Evolutionary conservation across 2,113 vertebrate species (phyloP).

Genomic region (Ptilorrhoa leucosticta): DNA sequence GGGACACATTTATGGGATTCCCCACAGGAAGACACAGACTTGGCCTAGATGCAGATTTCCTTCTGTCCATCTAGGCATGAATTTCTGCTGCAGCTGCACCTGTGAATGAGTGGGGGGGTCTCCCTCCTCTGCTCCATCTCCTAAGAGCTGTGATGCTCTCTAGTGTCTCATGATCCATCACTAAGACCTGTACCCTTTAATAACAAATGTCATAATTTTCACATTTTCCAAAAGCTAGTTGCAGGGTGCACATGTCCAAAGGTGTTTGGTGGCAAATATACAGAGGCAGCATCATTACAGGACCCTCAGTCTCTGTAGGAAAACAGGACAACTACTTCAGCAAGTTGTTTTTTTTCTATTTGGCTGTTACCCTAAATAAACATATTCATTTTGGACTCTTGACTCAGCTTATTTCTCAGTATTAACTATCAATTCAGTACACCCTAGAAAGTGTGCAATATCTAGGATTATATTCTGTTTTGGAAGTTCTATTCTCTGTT

Average conservation of each 20-base stretch:
- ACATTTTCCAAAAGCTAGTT: background rate
- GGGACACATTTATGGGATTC: background rate
- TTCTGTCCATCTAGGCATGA: background rate
- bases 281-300: background rate
- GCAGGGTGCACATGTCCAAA: rapidly evolving
- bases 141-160: background rate
- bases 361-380: background rate
- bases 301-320: background rate
- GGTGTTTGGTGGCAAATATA: background rate
- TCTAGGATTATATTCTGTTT: background rate
- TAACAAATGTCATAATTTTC: background rate
- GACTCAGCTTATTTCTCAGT: background rate
- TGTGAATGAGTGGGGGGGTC: rapidly evolving
- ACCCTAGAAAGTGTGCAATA: background rate
- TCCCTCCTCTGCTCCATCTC: background rate
- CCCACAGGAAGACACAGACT: background rate
- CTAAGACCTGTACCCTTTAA: background rate
- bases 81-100: background rate
- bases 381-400: background rate
- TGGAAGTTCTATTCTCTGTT: background rate
- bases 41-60: background rate
- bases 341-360: background rate
- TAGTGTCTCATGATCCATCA: background rate
- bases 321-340: background rate
- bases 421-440: background rate